Percentiles rank a stretch among this genome's conserved stretches.
These are phyloP conservation scores for Diaperis boleti DNA, from an alignment of 2,888 invertebrate species.

Conservation along the genomic window DNA sequence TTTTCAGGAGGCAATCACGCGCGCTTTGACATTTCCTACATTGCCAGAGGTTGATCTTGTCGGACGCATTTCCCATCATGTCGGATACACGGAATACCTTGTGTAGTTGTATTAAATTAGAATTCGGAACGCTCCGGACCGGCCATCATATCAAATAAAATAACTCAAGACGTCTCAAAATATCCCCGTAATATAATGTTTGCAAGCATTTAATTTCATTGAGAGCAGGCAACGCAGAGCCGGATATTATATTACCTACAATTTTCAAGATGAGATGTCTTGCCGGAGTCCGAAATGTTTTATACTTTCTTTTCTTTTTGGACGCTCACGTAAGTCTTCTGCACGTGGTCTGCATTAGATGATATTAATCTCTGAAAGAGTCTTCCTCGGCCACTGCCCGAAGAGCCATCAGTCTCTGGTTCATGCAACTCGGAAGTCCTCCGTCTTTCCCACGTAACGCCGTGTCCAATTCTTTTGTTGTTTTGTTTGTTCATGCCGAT, in stretches of 20 bases:
- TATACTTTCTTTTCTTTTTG: conserved; percentile 18
- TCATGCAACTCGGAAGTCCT: conserved; percentile 41
- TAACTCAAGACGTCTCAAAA: conserved; percentile 39
- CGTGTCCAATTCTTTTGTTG: conserved; percentile 33
- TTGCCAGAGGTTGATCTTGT: conserved; percentile 26
- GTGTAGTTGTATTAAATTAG: conserved; percentile 41
- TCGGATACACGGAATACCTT: conserved; percentile 31
- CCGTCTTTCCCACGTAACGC: conserved; percentile 41
- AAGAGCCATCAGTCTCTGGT: conserved; percentile 32
- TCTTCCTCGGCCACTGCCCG: conserved; percentile 22
- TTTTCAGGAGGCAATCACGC: conserved; percentile 27
- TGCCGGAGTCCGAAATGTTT: conserved; percentile 23
- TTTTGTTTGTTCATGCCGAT: conserved; percentile 28
- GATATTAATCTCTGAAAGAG: conserved; percentile 40
- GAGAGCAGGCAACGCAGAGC: conserved; percentile 32
- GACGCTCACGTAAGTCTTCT: conserved; percentile 40
- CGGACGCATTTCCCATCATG: conserved; percentile 30
- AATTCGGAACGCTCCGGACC: conserved; percentile 26
- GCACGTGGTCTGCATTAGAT: conserved; percentile 41
- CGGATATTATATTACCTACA: conserved; percentile 41
- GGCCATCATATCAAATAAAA: conserved; percentile 39
- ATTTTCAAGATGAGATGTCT: conserved; percentile 39
- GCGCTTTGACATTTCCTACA: conserved; percentile 34
- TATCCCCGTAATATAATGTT: conserved; percentile 44
- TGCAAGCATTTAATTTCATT: conserved; percentile 45